Percentiles rank a stretch among this genome's conserved stretches.
These are phyloP conservation scores for Sterrhoptilus dennistouni DNA, from an alignment of 2,113 vertebrate species.

Conservation along the genomic window DNA sequence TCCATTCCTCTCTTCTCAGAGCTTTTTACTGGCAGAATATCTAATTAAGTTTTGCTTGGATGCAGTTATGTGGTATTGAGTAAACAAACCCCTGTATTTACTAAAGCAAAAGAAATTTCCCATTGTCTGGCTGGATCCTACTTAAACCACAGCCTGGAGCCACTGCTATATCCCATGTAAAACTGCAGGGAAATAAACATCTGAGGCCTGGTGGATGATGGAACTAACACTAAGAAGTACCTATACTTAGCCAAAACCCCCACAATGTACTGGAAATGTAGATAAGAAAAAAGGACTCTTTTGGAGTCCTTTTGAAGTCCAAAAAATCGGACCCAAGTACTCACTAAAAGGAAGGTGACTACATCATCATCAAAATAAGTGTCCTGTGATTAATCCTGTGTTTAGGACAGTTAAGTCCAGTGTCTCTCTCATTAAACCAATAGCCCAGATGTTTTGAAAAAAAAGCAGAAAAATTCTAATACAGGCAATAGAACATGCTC, in stretches of 20 bases:
- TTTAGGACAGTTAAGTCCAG: not conserved
- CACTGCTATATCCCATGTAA: not conserved
- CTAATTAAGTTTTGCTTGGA: conserved; percentile 11
- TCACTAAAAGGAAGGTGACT: not conserved
- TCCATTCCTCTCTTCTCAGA: not conserved
- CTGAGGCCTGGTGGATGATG: not conserved
- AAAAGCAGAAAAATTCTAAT: not conserved
- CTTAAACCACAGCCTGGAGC: not conserved
- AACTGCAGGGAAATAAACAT: not conserved
- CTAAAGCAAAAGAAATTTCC: not conserved
- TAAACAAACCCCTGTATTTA: conserved; percentile 8
- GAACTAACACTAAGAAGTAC: not conserved
- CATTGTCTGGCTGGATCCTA: not conserved
- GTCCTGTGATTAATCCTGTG: not conserved
- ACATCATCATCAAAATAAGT: not conserved
- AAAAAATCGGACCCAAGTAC: not conserved
- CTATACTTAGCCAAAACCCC: not conserved
- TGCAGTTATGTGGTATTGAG: not conserved
- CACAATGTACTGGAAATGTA: not conserved
- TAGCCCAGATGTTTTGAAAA: not conserved
- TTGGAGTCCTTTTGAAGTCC: no score
- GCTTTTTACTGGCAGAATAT: not conserved
- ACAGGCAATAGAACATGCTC: not conserved
- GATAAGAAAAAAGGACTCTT: not conserved
- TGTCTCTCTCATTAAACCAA: not conserved